A percentile compares a stretch with the other conserved stretches of the same genome.
Evolutionary conservation across 2,888 invertebrate genomes (phyloP).

Genomic region (Hemicrepidius hirtus): DNA sequence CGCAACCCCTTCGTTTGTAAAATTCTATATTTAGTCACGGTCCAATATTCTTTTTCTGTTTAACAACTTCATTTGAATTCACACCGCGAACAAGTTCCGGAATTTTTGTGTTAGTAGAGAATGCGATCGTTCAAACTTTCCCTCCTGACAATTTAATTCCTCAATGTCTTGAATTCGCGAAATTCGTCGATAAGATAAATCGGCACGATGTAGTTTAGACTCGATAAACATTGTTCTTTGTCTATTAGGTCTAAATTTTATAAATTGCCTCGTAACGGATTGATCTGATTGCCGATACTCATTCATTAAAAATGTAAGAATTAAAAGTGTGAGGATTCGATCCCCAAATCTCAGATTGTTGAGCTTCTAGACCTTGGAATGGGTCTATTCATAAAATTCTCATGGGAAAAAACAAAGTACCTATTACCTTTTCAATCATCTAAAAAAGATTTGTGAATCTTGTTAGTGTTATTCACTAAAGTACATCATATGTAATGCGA

Average conservation of each 20-base stretch:
- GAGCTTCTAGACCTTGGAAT: too few species aligned
- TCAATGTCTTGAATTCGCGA: slow-evolving; percentile 19
- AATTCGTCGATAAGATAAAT: slow-evolving; percentile 17
- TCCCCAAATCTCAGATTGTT: too few species aligned
- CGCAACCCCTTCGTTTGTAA: neutral
- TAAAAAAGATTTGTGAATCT: too few species aligned
- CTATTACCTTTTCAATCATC: too few species aligned
- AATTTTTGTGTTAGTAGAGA: slow-evolving; percentile 25
- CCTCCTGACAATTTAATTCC: slow-evolving; percentile 19
- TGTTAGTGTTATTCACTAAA: too few species aligned
- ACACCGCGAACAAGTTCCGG: slow-evolving; percentile 9
- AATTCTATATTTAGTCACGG: neutral
- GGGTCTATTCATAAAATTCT: too few species aligned
- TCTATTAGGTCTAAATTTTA: neutral
- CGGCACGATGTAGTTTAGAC: slow-evolving; percentile 6
- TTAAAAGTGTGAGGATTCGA: too few species aligned
- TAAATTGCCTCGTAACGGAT: neutral
- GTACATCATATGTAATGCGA: too few species aligned
- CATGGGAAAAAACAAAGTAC: too few species aligned
- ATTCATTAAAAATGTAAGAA: too few species aligned
- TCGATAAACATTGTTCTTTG: neutral
- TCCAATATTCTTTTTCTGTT: neutral
- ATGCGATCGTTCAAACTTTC: slow-evolving; percentile 23
- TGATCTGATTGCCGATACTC: too few species aligned
- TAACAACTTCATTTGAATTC: slow-evolving; percentile 9